phyloP scores from a whole-genome alignment of 2,797 vertebrate species.

The Centropyge bicolor region DNA sequence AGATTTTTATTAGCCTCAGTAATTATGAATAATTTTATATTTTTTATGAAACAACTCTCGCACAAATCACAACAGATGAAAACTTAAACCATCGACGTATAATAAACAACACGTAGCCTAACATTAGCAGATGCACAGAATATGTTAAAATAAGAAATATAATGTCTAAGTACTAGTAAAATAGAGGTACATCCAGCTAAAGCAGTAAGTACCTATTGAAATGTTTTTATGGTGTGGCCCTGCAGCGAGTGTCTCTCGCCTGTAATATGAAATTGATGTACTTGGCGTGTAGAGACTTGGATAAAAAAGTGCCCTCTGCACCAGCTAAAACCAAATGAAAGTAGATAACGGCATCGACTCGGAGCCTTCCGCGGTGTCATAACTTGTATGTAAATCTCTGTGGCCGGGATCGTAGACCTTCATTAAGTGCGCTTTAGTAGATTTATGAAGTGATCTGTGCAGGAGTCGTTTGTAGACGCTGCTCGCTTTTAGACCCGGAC shows the following conservation, averaged over 20 bases:
- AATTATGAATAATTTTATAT: background rate
- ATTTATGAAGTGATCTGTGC: conserved; percentile 87
- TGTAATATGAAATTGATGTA: conserved; percentile 77
- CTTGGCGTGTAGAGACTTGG: conserved; percentile 61
- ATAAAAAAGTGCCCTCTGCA: conserved; percentile 65
- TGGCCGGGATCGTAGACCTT: conserved; percentile 77
- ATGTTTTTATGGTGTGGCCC: conserved; percentile 60
- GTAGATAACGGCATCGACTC: conserved; percentile 72
- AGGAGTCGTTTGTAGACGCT: conserved; percentile 80
- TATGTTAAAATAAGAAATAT: conserved; percentile 17
- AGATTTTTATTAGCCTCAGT: background rate
- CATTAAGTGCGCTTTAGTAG: conserved; percentile 83
- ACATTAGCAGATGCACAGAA: background rate
- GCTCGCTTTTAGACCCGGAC: conserved; percentile 75
- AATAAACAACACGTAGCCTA: background rate
- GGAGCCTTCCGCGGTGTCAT: conserved; percentile 75
- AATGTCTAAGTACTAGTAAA: conserved; percentile 14
- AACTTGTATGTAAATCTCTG: conserved; percentile 84
- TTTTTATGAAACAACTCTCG: background rate
- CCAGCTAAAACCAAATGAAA: conserved; percentile 77
- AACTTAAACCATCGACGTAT: background rate
- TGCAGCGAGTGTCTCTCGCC: conserved; percentile 53
- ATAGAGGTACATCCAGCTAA: conserved; percentile 37
- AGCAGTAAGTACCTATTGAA: conserved; percentile 54
- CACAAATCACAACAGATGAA: background rate